A percentile compares a stretch with the other conserved stretches of the same genome.
These are phyloP conservation scores for Micronycteris hirsuta DNA, from an alignment of 2,113 vertebrate genomes.

Conservation along the genomic window DNA sequence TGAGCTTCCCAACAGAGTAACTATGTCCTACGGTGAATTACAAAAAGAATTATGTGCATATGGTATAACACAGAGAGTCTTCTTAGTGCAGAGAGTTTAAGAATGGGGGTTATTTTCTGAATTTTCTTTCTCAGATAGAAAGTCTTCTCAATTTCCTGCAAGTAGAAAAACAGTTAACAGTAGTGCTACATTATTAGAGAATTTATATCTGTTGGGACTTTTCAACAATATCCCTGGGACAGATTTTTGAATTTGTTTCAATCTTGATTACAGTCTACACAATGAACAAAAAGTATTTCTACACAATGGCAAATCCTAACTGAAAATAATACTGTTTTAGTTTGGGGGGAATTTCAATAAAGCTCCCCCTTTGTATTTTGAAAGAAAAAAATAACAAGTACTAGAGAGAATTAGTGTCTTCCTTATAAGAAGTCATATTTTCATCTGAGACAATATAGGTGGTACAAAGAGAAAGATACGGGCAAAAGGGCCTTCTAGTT, in stretches of 20 bases:
- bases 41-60: neutral
- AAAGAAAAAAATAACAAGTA: neutral
- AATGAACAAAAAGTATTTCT: constrained; percentile 70
- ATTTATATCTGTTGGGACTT: constrained; percentile 49
- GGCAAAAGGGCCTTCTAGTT: neutral
- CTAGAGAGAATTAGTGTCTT: neutral
- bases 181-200: constrained; percentile 16
- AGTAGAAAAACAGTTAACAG: constrained; percentile 34
- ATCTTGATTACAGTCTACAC: constrained; percentile 73
- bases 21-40: neutral
- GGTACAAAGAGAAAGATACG: neutral
- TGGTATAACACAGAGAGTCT: neutral
- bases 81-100: neutral
- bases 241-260: constrained; percentile 74
- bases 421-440: neutral
- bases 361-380: neutral
- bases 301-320: constrained; percentile 64
- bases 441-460: neutral
- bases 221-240: constrained; percentile 49
- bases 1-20: neutral
- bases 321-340: constrained; percentile 66
- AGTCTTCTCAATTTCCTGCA: neutral
- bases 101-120: neutral
- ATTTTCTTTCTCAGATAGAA: constrained; percentile 3
- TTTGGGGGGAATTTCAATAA: constrained; percentile 23